phyloP scores from a whole-genome alignment of 2,888 invertebrate genomes.

The Tiliacea citrago region DNA sequence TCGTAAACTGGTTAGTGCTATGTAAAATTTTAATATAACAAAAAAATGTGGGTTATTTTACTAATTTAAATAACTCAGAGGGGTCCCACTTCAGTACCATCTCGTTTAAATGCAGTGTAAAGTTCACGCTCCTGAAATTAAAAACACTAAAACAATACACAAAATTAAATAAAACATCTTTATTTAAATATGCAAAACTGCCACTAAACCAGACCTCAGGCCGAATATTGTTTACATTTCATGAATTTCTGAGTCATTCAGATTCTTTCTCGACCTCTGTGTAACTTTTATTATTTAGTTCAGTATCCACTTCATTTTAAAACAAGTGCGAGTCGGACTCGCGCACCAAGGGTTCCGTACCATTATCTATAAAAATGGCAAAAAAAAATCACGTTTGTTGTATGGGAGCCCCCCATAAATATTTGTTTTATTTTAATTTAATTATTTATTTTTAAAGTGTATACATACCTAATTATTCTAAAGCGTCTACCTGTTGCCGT shows the following conservation, averaged over 20 bases:
- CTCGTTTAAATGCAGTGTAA: conserved; percentile 2
- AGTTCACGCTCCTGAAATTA: conserved; percentile 40
- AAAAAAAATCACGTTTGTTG: too few relatives aligned
- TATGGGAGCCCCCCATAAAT: too few relatives aligned
- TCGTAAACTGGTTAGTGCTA: background rate
- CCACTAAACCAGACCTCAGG: conserved; percentile 35
- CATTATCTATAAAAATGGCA: too few relatives aligned
- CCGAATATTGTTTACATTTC: conserved; percentile 59
- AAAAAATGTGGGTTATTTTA: background rate
- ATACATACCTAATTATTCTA: too few relatives aligned
- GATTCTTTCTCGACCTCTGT: conserved; percentile 39
- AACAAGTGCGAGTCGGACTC: too few relatives aligned
- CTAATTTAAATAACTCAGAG: conserved; percentile 19
- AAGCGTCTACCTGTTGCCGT: too few relatives aligned
- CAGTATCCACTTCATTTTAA: conserved; percentile 47
- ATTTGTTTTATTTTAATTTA: too few relatives aligned
- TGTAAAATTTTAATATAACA: background rate
- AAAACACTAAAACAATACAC: conserved; percentile 24
- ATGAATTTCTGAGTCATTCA: conserved; percentile 51
- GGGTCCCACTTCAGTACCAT: background rate
- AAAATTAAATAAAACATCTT: conserved; percentile 44
- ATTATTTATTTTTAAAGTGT: too few relatives aligned
- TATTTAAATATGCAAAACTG: conserved; percentile 64
- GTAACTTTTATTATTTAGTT: conserved; percentile 47
- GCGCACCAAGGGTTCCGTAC: too few relatives aligned